These are phyloP conservation scores for Cordilura impudica DNA, from an alignment of 2,888 invertebrate genomes.

Conservation along the genomic window DNA sequence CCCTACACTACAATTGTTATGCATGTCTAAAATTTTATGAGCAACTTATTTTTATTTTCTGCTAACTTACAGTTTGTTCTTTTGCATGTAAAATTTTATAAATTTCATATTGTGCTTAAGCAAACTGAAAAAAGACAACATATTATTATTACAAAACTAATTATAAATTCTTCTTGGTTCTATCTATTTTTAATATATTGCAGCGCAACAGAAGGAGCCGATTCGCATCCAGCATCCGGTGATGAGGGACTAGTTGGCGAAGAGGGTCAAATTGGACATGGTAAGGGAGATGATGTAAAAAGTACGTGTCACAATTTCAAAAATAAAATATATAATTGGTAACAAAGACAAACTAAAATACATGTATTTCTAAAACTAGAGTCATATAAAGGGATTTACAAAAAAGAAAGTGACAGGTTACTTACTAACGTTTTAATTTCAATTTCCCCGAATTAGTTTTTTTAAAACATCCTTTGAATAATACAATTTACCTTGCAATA, in stretches of 20 bases:
- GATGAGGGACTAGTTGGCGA: slow-evolving; percentile 87
- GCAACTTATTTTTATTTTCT: slow-evolving; percentile 16
- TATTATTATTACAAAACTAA: slow-evolving; percentile 14
- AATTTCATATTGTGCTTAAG: slow-evolving; percentile 27
- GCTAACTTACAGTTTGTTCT: background rate
- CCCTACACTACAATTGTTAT: background rate
- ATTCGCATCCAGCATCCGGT: slow-evolving; percentile 89
- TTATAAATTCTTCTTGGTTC: slow-evolving; percentile 31
- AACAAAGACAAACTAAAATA: slow-evolving; percentile 57
- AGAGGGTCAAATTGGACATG: slow-evolving; percentile 87
- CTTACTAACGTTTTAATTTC: slow-evolving; percentile 31
- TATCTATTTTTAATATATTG: slow-evolving; percentile 56
- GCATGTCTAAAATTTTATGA: slow-evolving; percentile 29
- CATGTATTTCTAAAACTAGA: slow-evolving; percentile 12
- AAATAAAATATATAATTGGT: slow-evolving; percentile 69
- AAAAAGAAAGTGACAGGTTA: slow-evolving; percentile 71
- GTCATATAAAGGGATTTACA: slow-evolving; percentile 22
- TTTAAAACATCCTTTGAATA: background rate
- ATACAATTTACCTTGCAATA: background rate
- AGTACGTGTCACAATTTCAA: slow-evolving; percentile 72
- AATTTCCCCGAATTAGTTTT: background rate
- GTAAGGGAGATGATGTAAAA: slow-evolving; percentile 79
- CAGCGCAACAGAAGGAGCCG: slow-evolving; percentile 94
- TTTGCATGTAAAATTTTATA: slow-evolving; percentile 8
- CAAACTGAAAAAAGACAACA: background rate